Percentiles rank a stretch among this genome's conserved stretches.
Evolutionary conservation across 2,113 vertebrate species (phyloP).

Genomic region (Beaufortia kweichowensis): DNA sequence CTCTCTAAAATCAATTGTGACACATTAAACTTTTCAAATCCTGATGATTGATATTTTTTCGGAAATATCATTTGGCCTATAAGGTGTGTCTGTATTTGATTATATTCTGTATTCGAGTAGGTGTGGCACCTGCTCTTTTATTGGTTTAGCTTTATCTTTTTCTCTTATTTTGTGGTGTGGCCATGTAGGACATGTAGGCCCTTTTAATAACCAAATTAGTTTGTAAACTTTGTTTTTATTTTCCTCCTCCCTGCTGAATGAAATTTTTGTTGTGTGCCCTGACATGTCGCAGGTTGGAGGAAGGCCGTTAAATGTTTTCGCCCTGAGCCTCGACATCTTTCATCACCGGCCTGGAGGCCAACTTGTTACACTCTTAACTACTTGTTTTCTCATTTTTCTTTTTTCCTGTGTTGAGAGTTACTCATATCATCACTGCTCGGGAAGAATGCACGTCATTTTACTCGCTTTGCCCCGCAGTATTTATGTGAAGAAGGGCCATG

Average conservation of each 20-base stretch:
- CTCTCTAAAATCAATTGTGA: neutral
- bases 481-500: constrained; percentile 61
- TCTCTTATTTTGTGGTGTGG: neutral
- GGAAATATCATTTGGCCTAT: too few species aligned
- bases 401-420: constrained; percentile 70
- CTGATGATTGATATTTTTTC: too few species aligned
- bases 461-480: too few species aligned
- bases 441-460: constrained; percentile 65
- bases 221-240: neutral
- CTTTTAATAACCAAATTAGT: constrained; percentile 17
- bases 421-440: constrained; percentile 63
- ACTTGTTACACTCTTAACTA: constrained; percentile 74
- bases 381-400: constrained; percentile 72
- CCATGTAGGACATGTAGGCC: constrained; percentile 3
- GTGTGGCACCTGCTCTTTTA: neutral
- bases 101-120: neutral
- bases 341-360: constrained; percentile 70
- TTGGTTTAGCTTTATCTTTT: neutral
- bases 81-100: constrained; percentile 5
- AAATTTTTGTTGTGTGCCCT: constrained; percentile 35
- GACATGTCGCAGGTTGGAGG: constrained; percentile 57
- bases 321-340: constrained; percentile 67
- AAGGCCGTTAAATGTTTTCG: constrained; percentile 66
- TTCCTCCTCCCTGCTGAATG: constrained; percentile 1
- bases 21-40: neutral